Base-by-base conservation (phyloP, 2,797 vertebrate species). In the Pristis pectinata region DNA sequence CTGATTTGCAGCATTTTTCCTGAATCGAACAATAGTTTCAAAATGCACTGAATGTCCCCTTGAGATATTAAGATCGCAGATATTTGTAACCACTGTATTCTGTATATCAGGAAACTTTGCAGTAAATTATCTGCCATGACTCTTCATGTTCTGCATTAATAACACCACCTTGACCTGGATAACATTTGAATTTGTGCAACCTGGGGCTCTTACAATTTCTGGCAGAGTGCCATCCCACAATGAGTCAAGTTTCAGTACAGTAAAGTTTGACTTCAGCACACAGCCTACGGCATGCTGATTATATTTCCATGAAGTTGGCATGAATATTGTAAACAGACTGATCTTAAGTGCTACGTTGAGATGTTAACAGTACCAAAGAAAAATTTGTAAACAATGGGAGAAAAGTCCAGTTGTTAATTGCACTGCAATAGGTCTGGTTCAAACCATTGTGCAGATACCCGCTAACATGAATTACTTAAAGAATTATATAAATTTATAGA, bases 261-360 rank as follows among this genome's bases (percentile, higher is more conserved):
- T 24, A 95, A 94, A 94, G 79, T 94, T 95, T 95, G 70, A 95
- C 37, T 82, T 94, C 61, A 95, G 95, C 30, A 53, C 22, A 76
- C 93, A 95, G 94, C 94, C 95, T 94, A 72, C 95, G 95, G 96
- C 0, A 0, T 44, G 94, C 95, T 94, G 91, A 95, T 95, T 95
- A 95, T 96, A 95, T 94, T 95, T 67, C 94, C 95, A 96, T 95
- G 87, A 95, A 95, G 94, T 96, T 96, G 95, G 96, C 95, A 96
- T 95, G 72, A 95, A 0, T 37, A 94, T 41, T 95, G 95, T 95
- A 96, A 96, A 96, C 95, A 96, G 93, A 94, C 95, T 95, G 96
- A 95, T 95, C 41, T 53, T 44, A 67, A 87, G 89, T 95, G 94
- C 72, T 95, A 95, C 95, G 79, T 94, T 95, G 89, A 95, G 93